These are phyloP conservation scores for Pseudocheirus occidentalis DNA, from an alignment of 2,797 vertebrate genomes.

Conservation along the genomic window DNA sequence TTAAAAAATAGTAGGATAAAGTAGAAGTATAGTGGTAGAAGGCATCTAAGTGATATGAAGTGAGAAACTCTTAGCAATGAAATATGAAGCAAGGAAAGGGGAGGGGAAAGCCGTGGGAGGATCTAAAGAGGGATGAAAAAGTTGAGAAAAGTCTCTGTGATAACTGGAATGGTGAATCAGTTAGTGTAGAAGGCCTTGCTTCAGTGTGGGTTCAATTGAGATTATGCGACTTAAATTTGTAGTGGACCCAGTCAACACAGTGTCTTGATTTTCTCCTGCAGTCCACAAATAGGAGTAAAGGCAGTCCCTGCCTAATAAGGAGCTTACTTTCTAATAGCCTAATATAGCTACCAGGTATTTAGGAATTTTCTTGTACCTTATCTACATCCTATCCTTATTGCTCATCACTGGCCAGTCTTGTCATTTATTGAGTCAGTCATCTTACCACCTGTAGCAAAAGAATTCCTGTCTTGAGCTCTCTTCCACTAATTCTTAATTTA, in stretches of 20 bases:
- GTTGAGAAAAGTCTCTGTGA: neutral
- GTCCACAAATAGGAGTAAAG: neutral
- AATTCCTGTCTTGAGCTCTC: neutral
- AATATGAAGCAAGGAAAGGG: neutral
- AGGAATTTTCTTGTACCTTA: neutral
- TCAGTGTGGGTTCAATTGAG: neutral
- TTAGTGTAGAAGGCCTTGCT: neutral
- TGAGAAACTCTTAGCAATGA: neutral
- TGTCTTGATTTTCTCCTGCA: neutral
- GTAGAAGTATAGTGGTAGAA: neutral
- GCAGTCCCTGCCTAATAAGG: neutral
- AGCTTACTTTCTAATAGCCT: conserved; percentile 23
- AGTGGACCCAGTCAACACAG: neutral
- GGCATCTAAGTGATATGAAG: neutral
- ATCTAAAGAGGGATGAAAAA: neutral
- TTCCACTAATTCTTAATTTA: conserved; percentile 11
- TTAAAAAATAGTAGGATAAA: neutral
- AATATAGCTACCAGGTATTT: conserved; percentile 3
- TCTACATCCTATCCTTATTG: conserved; percentile 1
- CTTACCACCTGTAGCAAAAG: neutral
- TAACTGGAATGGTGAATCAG: neutral
- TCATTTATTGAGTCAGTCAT: neutral
- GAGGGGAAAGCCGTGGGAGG: neutral
- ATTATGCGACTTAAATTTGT: neutral
- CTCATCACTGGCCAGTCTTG: neutral